Evolutionary conservation across 1,140 invertebrate species (phyloP).

Genomic region (Drosophila orosa): DNA sequence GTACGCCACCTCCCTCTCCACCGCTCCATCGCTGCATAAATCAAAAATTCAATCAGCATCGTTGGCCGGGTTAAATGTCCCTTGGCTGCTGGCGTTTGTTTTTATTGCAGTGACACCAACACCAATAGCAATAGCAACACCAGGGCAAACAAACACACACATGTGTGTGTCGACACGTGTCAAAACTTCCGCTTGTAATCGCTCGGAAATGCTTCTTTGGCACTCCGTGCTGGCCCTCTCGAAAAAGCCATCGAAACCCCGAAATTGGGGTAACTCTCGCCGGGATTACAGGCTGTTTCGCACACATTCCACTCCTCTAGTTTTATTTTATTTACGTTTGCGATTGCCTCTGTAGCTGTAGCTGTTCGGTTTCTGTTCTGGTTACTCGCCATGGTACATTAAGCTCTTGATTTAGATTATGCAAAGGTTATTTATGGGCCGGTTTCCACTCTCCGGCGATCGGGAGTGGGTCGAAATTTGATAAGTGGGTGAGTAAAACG

Average conservation of each 20-base stretch:
- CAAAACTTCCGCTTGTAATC: constrained; percentile 83
- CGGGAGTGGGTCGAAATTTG: constrained; percentile 41
- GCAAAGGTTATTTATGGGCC: constrained; percentile 74
- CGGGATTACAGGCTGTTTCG: constrained; percentile 51
- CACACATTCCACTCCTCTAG: constrained; percentile 41
- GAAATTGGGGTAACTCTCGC: constrained; percentile 73
- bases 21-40: constrained; percentile 63
- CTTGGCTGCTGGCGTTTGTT: constrained; percentile 62
- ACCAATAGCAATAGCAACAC: constrained; percentile 26
- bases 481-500: constrained; percentile 23
- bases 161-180: constrained; percentile 79
- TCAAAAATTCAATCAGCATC: constrained; percentile 83
- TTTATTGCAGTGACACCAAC: constrained; percentile 74
- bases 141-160: constrained; percentile 34
- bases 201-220: constrained; percentile 76
- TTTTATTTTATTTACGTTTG: constrained; percentile 42
- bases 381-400: constrained; percentile 68
- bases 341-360: constrained; percentile 11
- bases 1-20: constrained; percentile 1
- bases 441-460: constrained; percentile 24
- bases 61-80: constrained; percentile 45
- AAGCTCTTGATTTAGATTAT: constrained; percentile 80
- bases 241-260: constrained; percentile 50
- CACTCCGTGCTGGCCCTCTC: constrained; percentile 68
- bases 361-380: constrained; percentile 24